These are phyloP conservation scores for Varanus salvator DNA, from an alignment of 2,113 vertebrate species.

Conservation along the genomic window DNA sequence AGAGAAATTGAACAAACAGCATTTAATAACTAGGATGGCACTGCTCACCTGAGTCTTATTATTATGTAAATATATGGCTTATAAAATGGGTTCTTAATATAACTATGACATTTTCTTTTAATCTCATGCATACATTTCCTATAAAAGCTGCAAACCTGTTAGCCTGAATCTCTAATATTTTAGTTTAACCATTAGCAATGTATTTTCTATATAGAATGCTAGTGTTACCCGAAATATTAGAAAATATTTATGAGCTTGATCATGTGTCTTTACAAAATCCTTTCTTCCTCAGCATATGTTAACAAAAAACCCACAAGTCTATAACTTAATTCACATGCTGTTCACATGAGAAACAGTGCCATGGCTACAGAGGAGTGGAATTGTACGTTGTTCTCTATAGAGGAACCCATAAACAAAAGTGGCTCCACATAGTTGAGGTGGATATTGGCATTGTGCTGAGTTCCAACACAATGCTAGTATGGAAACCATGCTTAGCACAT, in stretches of 20 bases:
- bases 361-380: too few relatives aligned
- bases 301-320: background rate
- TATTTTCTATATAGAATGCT: background rate
- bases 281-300: too few relatives aligned
- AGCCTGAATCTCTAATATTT: background rate
- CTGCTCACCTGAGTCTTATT: background rate
- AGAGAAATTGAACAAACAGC: slow-evolving; percentile 1
- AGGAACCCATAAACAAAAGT: background rate
- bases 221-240: background rate
- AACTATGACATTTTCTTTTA: slow-evolving; percentile 29
- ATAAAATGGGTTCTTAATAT: slow-evolving; percentile 28
- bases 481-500: too few relatives aligned
- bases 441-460: too few relatives aligned
- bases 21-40: slow-evolving; percentile 12
- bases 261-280: background rate
- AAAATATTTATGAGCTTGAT: background rate
- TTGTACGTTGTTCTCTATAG: background rate
- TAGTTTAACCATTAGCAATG: fast-evolving
- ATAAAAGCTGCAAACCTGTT: background rate
- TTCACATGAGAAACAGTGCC: background rate
- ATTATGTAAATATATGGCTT: background rate
- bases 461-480: too few relatives aligned
- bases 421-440: background rate
- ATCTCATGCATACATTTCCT: background rate
- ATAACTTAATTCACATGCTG: background rate